These are phyloP conservation scores for Apodemus sylvaticus DNA, from an alignment of 2,113 vertebrate genomes.

Conservation along the genomic window DNA sequence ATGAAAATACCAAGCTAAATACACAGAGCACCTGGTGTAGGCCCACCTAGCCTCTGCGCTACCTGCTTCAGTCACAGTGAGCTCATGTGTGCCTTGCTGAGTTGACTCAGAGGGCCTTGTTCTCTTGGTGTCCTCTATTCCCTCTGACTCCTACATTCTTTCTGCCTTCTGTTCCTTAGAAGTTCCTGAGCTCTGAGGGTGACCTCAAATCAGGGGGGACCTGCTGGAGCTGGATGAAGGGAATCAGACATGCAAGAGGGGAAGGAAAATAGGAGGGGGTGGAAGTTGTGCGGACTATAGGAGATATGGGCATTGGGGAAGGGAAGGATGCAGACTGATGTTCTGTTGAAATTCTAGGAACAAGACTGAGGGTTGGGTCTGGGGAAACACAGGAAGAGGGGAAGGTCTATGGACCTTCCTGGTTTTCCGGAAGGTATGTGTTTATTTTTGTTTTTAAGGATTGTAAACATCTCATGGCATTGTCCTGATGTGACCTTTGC, in stretches of 20 bases:
- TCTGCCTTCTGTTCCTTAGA: background rate
- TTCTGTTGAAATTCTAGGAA: background rate
- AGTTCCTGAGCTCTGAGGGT: background rate
- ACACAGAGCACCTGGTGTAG: background rate
- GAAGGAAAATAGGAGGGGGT: background rate
- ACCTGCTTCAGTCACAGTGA: background rate
- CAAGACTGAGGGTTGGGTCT: background rate
- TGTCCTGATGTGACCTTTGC: constrained; percentile 5
- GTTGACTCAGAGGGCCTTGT: background rate
- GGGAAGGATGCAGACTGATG: background rate
- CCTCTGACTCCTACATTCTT: background rate
- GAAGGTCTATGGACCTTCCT: background rate
- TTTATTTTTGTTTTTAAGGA: background rate
- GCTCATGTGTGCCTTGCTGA: background rate
- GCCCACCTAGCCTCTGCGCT: background rate
- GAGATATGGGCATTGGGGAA: background rate
- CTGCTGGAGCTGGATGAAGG: background rate
- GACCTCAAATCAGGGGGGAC: background rate
- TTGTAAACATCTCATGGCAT: constrained; percentile 39
- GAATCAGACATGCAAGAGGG: background rate
- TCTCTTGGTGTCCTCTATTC: background rate
- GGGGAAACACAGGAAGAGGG: background rate
- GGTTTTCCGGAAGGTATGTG: background rate
- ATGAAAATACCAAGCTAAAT: background rate
- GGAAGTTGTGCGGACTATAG: background rate